Evolutionary conservation across 37 sponge, comb jelly and placozoan species (phyloP).

Genomic region (Ianthella basta): DNA sequence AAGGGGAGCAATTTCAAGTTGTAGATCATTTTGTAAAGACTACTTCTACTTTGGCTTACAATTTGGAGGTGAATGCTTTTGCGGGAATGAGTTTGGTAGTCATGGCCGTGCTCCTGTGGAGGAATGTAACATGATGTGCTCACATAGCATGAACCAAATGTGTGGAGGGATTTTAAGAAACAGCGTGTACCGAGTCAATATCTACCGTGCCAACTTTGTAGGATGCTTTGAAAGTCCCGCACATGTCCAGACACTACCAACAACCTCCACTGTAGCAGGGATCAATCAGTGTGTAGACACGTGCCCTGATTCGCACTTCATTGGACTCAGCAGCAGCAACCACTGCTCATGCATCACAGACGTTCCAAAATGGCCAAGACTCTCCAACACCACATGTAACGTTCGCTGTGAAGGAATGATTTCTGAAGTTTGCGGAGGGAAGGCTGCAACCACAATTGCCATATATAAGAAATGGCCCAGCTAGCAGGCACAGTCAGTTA

Average conservation of each 20-base stretch:
- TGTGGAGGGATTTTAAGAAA: constrained; percentile 41
- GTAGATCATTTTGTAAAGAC: neutral
- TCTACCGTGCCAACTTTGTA: constrained; percentile 11
- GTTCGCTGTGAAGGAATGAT: neutral
- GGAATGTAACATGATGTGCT: constrained; percentile 24
- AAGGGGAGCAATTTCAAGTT: neutral
- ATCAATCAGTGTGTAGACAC: neutral
- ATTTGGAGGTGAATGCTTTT: constrained; percentile 38
- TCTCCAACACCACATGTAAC: neutral
- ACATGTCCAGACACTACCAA: neutral
- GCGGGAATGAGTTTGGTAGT: constrained; percentile 39
- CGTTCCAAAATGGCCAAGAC: neutral
- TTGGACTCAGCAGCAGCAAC: neutral
- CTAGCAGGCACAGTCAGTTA: neutral
- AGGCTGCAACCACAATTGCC: constrained; percentile 7
- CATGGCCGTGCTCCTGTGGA: constrained; percentile 27
- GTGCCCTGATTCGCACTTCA: neutral
- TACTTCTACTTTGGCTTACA: constrained; percentile 47
- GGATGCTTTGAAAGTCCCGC: neutral
- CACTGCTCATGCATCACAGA: neutral
- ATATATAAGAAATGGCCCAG: neutral
- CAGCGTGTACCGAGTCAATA: constrained; percentile 30
- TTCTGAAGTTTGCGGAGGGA: constrained; percentile 13
- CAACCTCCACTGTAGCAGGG: neutral
- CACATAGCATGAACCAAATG: neutral